A percentile compares a stretch with the other conserved stretches of the same genome.
Conservation (phyloP, 2,888 invertebrate species). For the Plutella xylostella region DNA sequence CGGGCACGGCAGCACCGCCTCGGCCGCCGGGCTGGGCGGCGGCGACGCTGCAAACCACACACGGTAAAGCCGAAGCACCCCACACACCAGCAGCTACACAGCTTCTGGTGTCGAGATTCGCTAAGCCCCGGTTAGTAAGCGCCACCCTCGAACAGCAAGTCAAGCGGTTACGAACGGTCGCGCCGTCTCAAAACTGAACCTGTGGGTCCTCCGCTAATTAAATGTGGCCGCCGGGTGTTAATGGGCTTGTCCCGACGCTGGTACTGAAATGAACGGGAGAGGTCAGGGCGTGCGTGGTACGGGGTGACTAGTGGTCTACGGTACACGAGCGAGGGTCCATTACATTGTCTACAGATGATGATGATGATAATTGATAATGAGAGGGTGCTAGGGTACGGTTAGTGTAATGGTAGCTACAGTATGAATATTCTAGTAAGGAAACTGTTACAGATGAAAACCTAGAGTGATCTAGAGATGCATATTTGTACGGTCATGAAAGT, state of each 20-base stretch:
- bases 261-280: conserved; percentile 62
- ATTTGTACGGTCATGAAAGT: too few relatives aligned
- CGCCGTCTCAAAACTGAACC: conserved; percentile 51
- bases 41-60: conserved; percentile 21
- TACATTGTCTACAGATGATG: too few relatives aligned
- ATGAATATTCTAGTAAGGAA: too few relatives aligned
- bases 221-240: conserved; percentile 22
- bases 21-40: conserved; percentile 36
- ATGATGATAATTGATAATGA: too few relatives aligned
- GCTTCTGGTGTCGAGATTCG: too few relatives aligned
- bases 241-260: conserved; percentile 65
- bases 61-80: background rate
- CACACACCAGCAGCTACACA: too few relatives aligned
- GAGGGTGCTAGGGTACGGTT: too few relatives aligned
- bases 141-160: conserved; percentile 37
- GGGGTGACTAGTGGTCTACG: too few relatives aligned
- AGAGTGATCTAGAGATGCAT: too few relatives aligned
- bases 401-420: too few relatives aligned
- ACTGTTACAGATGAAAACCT: too few relatives aligned
- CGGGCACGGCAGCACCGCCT: conserved; percentile 52
- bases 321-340: too few relatives aligned
- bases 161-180: conserved; percentile 22
- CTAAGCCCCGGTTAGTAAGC: conserved; percentile 43
- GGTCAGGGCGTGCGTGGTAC: conserved; percentile 12
- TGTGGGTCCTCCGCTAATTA: conserved; percentile 23